A percentile compares a stretch with the other conserved stretches of the same genome.
These are phyloP conservation scores for Callipepla californica DNA, from an alignment of 2,113 vertebrate genomes.

Conservation along the genomic window DNA sequence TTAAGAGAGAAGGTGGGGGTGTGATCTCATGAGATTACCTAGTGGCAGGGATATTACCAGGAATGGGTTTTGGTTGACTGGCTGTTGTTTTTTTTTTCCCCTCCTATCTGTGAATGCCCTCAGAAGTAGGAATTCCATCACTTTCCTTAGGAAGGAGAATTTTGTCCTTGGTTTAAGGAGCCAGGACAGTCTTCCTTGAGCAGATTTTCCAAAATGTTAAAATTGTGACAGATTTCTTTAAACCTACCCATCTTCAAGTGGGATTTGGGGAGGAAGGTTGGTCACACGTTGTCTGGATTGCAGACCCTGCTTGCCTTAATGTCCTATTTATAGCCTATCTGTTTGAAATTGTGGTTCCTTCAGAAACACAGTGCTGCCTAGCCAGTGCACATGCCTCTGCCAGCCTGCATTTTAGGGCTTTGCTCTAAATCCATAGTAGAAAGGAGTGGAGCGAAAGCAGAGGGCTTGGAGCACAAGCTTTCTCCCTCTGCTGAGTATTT, in stretches of 20 bases:
- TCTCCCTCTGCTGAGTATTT: neutral
- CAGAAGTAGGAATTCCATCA: neutral
- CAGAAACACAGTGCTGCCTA: neutral
- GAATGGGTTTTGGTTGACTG: fast-evolving
- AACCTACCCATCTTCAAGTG: neutral
- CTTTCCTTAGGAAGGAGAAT: neutral
- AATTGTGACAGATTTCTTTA: neutral
- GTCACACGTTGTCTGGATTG: neutral
- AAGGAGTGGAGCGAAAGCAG: neutral
- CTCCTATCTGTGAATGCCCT: neutral
- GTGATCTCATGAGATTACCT: neutral
- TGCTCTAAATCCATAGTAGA: neutral
- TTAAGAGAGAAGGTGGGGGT: neutral
- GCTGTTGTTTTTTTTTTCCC: neutral
- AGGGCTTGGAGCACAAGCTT: neutral
- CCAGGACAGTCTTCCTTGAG: neutral
- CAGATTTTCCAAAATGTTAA: neutral
- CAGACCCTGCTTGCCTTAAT: neutral
- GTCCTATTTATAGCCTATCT: neutral
- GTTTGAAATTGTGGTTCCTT: neutral
- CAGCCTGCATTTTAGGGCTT: neutral
- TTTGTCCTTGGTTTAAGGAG: neutral
- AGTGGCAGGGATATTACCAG: neutral
- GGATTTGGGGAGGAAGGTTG: neutral
- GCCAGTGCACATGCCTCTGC: neutral